Base-by-base conservation (phyloP, 2,113 vertebrate genomes). In the Steatornis caripensis region DNA sequence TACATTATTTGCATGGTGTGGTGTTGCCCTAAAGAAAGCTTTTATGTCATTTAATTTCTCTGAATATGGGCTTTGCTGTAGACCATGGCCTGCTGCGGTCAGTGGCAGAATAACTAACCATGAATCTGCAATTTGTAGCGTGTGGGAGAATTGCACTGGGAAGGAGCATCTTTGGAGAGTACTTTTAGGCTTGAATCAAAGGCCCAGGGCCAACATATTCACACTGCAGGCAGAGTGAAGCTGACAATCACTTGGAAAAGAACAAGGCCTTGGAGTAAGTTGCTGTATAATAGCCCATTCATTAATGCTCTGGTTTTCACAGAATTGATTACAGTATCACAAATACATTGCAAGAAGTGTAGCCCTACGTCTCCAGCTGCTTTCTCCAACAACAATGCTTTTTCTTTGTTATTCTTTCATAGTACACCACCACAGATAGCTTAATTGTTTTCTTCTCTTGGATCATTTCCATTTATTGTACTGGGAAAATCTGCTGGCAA, bases 391-490 rank as follows among this genome's bases (percentile, higher is more conserved):
- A 79, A 79, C 88, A 93, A 62, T 89, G 64, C 9, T 39, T 43
- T 77, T 86, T 86, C 75, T 90, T 36, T 57, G 29, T 77, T 76
- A 53, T 92, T 93, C 80, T 85, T 89, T 60, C 53, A 13, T 18
- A 34, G 46, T 15, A 26, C 48, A 68, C 24, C 71, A 87, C 64
- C 53, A 34, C 8, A 80, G 85, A 58, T 20, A 80, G 48, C 46
- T 48, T 87, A 85, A 96, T 94, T 96, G 95, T 96, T 94, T 81
- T 41, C 60, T 89, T 51, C 80, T 87, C 36, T 84, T 95, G 90
- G 92, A 92, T 45, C 54, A 68, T 57, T 96, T 97, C 93, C 92
- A 89, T 55, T 92, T 93, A 95, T 95, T 96, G 96, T 97, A 17
- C 55, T 61, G 65, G 64, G 46, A 69, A 90, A 87, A 61, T 87